Evolutionary conservation across 2,888 invertebrate genomes (phyloP).

Genomic region (Diarsia mendica): DNA sequence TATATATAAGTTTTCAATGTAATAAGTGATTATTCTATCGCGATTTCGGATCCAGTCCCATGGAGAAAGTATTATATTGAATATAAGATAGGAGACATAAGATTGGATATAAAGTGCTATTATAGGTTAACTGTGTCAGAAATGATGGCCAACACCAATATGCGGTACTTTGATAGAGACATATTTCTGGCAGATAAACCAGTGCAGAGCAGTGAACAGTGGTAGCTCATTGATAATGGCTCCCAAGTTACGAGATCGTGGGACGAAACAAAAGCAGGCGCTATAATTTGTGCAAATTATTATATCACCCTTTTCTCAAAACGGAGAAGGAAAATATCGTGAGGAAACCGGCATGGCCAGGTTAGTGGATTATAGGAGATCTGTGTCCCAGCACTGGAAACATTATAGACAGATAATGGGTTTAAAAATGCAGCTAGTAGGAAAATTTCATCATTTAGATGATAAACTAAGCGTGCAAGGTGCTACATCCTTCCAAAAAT

Average conservation of each 20-base stretch:
- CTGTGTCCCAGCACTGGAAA: neutral
- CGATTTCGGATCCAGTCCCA: neutral
- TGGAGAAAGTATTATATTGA: neutral
- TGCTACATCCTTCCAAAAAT: neutral
- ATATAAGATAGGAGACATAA: neutral
- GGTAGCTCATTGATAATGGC: too few relatives aligned
- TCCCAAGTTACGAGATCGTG: neutral
- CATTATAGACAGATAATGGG: too few relatives aligned
- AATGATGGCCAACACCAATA: conserved; percentile 12
- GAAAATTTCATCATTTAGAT: too few relatives aligned
- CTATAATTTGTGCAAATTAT: neutral
- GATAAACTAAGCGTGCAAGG: conserved; percentile 6
- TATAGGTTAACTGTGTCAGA: neutral
- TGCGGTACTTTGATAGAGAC: neutral
- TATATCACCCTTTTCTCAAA: neutral
- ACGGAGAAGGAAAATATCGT: neutral
- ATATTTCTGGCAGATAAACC: neutral
- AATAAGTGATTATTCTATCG: neutral
- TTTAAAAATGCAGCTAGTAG: too few relatives aligned
- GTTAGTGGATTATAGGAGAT: neutral
- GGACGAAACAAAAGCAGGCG: neutral
- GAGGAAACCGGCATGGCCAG: neutral
- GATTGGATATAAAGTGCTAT: neutral
- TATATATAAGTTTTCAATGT: too few relatives aligned
- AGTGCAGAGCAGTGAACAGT: too few relatives aligned